phyloP scores from a whole-genome alignment of 1,140 invertebrate species.

The Solenopsis invicta region DNA sequence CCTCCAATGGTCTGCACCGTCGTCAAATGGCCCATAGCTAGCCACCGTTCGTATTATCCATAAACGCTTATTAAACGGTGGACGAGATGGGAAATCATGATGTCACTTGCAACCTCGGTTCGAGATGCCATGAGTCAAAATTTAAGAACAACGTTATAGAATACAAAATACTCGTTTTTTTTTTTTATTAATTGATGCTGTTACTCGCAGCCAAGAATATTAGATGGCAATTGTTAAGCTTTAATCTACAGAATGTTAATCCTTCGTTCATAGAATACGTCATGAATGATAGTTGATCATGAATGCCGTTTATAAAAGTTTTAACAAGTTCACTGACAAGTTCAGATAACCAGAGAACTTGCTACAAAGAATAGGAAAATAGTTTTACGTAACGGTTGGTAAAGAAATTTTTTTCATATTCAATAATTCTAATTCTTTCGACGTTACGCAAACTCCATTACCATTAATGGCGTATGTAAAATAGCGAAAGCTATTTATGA shows the following conservation, averaged over 20 bases:
- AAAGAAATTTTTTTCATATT: background rate
- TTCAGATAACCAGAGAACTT: background rate
- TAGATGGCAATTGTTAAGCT: slow-evolving; percentile 12
- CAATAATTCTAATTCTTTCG: background rate
- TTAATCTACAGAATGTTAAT: slow-evolving; percentile 10
- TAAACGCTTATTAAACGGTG: slow-evolving; percentile 60
- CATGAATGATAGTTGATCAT: background rate
- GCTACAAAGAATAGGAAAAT: background rate
- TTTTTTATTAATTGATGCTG: slow-evolving; percentile 10
- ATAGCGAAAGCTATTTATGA: background rate
- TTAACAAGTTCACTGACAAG: background rate
- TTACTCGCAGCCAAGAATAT: background rate
- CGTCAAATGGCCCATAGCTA: slow-evolving; percentile 66
- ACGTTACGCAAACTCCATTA: slow-evolving; percentile 5
- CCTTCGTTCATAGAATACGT: background rate
- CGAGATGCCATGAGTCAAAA: slow-evolving; percentile 43
- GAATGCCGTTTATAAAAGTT: background rate
- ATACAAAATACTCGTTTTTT: background rate
- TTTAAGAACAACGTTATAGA: slow-evolving; percentile 28
- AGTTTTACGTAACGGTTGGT: background rate
- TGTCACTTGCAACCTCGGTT: slow-evolving; percentile 42
- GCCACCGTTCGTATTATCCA: slow-evolving; percentile 49
- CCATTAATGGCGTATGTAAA: background rate
- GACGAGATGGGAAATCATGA: slow-evolving; percentile 56
- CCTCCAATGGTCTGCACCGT: slow-evolving; percentile 35